phyloP scores from a whole-genome alignment of 2,113 vertebrate genomes.

The Galeopterus variegatus region DNA sequence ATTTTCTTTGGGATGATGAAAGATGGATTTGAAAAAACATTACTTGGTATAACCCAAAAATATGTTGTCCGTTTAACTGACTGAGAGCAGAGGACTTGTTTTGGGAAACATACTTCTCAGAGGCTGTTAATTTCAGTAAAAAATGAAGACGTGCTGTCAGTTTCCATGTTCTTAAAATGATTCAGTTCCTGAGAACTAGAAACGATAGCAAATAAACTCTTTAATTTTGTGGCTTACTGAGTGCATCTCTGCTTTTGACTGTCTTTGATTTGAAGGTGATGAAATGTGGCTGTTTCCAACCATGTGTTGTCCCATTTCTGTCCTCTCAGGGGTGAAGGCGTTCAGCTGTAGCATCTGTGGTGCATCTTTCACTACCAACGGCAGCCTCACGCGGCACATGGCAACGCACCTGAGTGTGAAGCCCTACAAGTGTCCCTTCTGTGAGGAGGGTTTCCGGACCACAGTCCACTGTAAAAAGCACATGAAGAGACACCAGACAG shows the following conservation, averaged over 20 bases:
- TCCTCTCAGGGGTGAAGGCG: conserved; percentile 94
- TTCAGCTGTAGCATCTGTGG: conserved; percentile 96
- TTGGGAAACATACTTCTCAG: neutral
- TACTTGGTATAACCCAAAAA: neutral
- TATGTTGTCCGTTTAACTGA: too few species aligned
- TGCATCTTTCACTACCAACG: conserved; percentile 97
- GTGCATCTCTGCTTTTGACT: fast-evolving
- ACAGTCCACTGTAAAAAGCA: conserved; percentile 96
- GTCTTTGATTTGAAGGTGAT: fast-evolving
- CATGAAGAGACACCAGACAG: conserved; percentile 95
- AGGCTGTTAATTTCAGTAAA: neutral
- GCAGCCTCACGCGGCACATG: conserved; percentile 98
- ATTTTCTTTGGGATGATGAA: neutral
- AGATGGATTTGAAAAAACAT: too few species aligned
- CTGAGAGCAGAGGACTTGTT: fast-evolving
- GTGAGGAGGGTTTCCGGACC: conserved; percentile 96
- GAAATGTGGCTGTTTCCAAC: neutral
- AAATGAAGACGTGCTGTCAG: fast-evolving
- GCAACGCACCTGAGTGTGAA: conserved; percentile 95
- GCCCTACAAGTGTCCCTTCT: conserved; percentile 96
- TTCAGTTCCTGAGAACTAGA: neutral
- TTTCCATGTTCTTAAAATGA: neutral
- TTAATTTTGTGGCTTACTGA: fast-evolving
- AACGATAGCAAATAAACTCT: fast-evolving
- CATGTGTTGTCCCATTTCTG: neutral